phyloP scores from a whole-genome alignment of 2,113 vertebrate genomes.

The Cygnus atratus region DNA sequence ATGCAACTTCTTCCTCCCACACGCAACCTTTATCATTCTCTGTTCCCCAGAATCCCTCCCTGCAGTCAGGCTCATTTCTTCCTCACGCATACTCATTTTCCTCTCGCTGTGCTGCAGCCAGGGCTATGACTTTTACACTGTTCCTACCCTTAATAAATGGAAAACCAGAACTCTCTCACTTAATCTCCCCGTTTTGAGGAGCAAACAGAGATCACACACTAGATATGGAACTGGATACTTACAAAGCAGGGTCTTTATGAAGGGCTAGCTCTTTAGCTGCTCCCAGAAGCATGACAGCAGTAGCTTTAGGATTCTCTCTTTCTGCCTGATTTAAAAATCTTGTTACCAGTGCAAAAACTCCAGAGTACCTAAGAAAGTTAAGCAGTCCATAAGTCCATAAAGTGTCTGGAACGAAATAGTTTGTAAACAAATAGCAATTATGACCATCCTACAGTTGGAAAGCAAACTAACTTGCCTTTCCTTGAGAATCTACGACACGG shows the following conservation, averaged over 20 bases:
- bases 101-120: not conserved
- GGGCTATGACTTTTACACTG: not conserved
- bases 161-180: not conserved
- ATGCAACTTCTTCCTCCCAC: not conserved
- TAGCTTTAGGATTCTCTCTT: conserved; percentile 69
- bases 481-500: not conserved
- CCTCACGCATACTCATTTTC: not conserved
- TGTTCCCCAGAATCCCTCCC: not conserved
- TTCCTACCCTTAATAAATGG: not conserved
- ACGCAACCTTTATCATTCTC: not conserved
- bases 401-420: not conserved
- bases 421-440: not conserved
- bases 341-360: conserved; percentile 71
- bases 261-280: conserved; percentile 71
- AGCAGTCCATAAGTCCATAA: not conserved
- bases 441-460: not conserved
- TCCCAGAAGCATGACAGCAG: conserved; percentile 82
- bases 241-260: conserved; percentile 74
- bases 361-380: conserved; percentile 73
- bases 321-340: conserved; percentile 78
- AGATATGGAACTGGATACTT: not conserved
- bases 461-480: not conserved
- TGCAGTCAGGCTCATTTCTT: not conserved
- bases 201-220: not conserved
- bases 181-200: not conserved